These are phyloP conservation scores for Busseola fusca DNA, from an alignment of 2,888 invertebrate genomes.

Conservation along the genomic window DNA sequence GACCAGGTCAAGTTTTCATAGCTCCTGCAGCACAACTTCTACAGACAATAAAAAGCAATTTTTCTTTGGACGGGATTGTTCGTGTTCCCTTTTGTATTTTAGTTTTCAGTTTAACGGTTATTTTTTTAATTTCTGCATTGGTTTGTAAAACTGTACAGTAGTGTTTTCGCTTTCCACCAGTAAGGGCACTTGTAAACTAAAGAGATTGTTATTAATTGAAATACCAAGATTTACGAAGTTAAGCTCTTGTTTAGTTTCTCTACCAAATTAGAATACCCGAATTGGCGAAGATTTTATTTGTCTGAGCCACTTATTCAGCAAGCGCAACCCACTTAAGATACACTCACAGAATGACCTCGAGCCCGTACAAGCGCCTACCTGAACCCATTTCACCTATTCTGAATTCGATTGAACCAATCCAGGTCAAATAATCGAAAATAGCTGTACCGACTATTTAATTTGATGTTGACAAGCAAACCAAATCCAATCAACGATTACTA, in stretches of 20 bases:
- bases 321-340: slow-evolving; percentile 54
- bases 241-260: neutral
- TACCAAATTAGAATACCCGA: neutral
- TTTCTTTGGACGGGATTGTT: slow-evolving; percentile 49
- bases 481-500: slow-evolving; percentile 37
- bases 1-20: slow-evolving; percentile 59
- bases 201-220: slow-evolving; percentile 10
- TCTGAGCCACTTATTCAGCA: slow-evolving; percentile 50
- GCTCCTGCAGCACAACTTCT: slow-evolving; percentile 44
- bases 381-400: slow-evolving; percentile 40
- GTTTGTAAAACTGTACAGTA: slow-evolving; percentile 52
- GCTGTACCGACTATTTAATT: slow-evolving; percentile 42
- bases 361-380: slow-evolving; percentile 54
- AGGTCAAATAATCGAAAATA: slow-evolving; percentile 51
- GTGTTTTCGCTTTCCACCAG: slow-evolving; percentile 58
- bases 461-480: slow-evolving; percentile 29
- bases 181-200: slow-evolving; percentile 27
- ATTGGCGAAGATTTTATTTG: slow-evolving; percentile 41
- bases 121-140: slow-evolving; percentile 43
- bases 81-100: slow-evolving; percentile 26
- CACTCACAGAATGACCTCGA: slow-evolving; percentile 52
- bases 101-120: slow-evolving; percentile 48
- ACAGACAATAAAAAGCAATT: slow-evolving; percentile 56
- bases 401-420: slow-evolving; percentile 57
- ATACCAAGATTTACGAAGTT: slow-evolving; percentile 1